Conservation (phyloP, 2,888 invertebrate genomes). For the Watsonalla cultraria region DNA sequence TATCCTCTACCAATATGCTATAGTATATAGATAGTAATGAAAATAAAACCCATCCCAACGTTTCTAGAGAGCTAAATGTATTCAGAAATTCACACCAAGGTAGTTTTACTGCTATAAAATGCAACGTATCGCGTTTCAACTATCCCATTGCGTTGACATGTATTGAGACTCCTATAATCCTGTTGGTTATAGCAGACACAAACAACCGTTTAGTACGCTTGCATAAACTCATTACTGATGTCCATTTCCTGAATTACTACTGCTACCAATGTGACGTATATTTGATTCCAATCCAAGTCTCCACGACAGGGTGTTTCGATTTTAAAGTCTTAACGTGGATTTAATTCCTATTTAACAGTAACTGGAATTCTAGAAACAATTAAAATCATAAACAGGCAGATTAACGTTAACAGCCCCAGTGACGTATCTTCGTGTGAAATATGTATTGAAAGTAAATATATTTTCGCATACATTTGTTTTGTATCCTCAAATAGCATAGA, state of each 20-base stretch:
- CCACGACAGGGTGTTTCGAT: no score
- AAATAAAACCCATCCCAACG: no score
- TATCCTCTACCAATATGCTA: no score
- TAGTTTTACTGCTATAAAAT: background rate
- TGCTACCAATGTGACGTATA: background rate
- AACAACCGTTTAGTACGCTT: conserved; percentile 9
- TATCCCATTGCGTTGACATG: background rate
- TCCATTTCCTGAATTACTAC: background rate
- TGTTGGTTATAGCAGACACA: conserved; percentile 6
- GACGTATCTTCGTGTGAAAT: background rate
- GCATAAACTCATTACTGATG: conserved; percentile 8
- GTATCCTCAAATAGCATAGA: conserved; percentile 30
- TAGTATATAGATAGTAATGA: no score
- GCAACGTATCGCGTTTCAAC: background rate
- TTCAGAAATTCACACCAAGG: background rate
- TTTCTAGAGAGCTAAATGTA: background rate
- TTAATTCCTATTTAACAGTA: no score
- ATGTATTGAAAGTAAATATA: background rate
- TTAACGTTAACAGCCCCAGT: background rate
- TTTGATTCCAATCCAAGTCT: no score
- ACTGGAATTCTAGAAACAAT: no score
- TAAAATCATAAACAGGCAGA: no score
- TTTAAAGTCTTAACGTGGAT: no score
- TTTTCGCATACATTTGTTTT: conserved; percentile 17
- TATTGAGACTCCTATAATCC: background rate